Base-by-base conservation (phyloP, 2,888 invertebrate species). In the Coleophora deauratella region DNA sequence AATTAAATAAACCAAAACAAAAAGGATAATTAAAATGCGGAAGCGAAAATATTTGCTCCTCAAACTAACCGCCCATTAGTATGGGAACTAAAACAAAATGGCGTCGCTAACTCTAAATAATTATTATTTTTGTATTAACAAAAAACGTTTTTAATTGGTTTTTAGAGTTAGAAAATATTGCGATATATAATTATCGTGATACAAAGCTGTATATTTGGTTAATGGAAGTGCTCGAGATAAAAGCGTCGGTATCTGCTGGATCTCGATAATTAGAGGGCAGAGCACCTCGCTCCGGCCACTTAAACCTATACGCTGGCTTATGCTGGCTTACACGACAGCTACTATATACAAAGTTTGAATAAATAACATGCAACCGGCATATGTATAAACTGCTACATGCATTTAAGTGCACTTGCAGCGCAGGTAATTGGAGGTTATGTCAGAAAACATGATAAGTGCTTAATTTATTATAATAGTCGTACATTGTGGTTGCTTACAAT, bases 71-170 rank as follows among this genome's bases (percentile, higher is more conserved):
- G 47, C 57, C 68, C 72, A 77, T 80, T 77, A 76, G 58, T 52
- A 55, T 60, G 64, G 59, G 63, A 71, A 54, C 50, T 11, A 54
- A 64, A 69, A 66, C 68, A 67, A 68, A 61, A 72, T 72, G 69
- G 66, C 70, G 54, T 52, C 53, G 54, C 57, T 51, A 66, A 63
- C 61, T 4, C 47, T 66, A 11, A 10, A 50, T 66, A 73, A 79
- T 79, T 76, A 74, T 70, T 69, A 69, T 72, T 77, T 75, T 79
- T 81, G 78, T 80, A 82, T 37, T 80, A 81, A 81, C 77, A 80
- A 81, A 84, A 81, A 81, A 84, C 80, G 80, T 70, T 82, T 80
- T 80, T 81, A 77, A 84, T 80, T 82, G 78, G 74, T 65, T 74
- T 79, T 74, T 71, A 65, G 67, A 68, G 73, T 72, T 70, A 71